Evolutionary conservation across 2,888 invertebrate genomes (phyloP).

Genomic region (Sphaerophoria rueppellii): DNA sequence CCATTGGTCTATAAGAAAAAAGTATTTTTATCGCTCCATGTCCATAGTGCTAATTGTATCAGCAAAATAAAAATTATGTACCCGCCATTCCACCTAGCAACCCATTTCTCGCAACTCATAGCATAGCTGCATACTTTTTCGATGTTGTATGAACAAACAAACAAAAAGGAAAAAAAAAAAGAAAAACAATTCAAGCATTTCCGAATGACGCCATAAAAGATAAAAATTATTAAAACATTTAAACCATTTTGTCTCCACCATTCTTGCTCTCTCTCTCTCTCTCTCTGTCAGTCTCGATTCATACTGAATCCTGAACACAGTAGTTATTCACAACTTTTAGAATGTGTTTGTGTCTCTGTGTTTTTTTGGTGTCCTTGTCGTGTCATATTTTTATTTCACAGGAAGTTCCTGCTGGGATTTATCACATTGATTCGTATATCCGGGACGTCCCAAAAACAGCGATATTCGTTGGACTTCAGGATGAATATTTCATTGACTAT

Average conservation of each 20-base stretch:
- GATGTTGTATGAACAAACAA: background rate
- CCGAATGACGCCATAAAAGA: slow-evolving; percentile 18
- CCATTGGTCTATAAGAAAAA: slow-evolving; percentile 7
- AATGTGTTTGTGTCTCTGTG: slow-evolving; percentile 23
- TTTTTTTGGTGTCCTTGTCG: slow-evolving; percentile 75
- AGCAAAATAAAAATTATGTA: slow-evolving; percentile 31
- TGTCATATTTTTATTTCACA: slow-evolving; percentile 77
- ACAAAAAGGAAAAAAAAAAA: slow-evolving; percentile 4
- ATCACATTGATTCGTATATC: slow-evolving; percentile 81
- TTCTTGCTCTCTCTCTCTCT: background rate
- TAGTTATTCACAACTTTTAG: background rate
- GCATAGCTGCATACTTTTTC: slow-evolving; percentile 40
- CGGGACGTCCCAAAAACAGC: slow-evolving; percentile 80
- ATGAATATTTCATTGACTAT: slow-evolving; percentile 78
- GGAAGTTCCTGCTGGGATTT: slow-evolving; percentile 80
- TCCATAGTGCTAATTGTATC: slow-evolving; percentile 38
- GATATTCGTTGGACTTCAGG: slow-evolving; percentile 81
- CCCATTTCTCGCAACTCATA: slow-evolving; percentile 38
- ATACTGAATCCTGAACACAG: slow-evolving; percentile 39
- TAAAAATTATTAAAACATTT: background rate
- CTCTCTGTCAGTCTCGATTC: slow-evolving; percentile 6
- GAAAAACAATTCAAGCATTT: slow-evolving; percentile 21
- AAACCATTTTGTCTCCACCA: background rate
- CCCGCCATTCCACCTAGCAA: slow-evolving; percentile 25
- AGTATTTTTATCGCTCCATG: slow-evolving; percentile 13